Percentiles rank a stretch among this genome's conserved stretches.
Evolutionary conservation across 2,888 invertebrate species (phyloP).

Genomic region (Lasioglossum malachurum): DNA sequence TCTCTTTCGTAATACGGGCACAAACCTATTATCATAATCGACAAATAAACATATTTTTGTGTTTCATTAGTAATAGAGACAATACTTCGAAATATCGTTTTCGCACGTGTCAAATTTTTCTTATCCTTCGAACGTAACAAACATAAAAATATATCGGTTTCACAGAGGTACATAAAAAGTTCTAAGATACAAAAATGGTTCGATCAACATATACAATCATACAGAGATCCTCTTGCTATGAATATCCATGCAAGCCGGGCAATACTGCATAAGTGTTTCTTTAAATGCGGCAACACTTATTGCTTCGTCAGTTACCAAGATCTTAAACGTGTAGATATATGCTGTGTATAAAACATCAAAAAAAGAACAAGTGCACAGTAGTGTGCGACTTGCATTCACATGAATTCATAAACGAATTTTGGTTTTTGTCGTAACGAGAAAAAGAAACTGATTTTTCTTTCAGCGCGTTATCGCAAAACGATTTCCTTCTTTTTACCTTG

Average conservation of each 20-base stretch:
- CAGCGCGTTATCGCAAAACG: constrained; percentile 34
- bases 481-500: constrained; percentile 17
- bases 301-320: constrained; percentile 5
- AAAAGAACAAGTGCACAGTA: constrained; percentile 39
- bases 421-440: constrained; percentile 40
- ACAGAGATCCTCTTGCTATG: neutral
- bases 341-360: constrained; percentile 12
- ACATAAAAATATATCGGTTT: constrained; percentile 27
- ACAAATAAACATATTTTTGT: constrained; percentile 59
- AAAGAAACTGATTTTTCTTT: constrained; percentile 58
- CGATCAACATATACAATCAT: constrained; percentile 51
- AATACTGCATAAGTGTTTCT: constrained; percentile 31
- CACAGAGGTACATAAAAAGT: constrained; percentile 56
- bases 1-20: constrained; percentile 53
- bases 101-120: constrained; percentile 31
- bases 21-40: constrained; percentile 74
- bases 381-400: constrained; percentile 54
- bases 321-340: constrained; percentile 13
- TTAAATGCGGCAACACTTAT: constrained; percentile 7
- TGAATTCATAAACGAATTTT: constrained; percentile 34
- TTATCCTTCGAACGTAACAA: constrained; percentile 40
- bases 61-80: constrained; percentile 50
- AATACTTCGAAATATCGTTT: constrained; percentile 37
- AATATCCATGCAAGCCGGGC: constrained; percentile 44
- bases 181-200: constrained; percentile 52